These are phyloP conservation scores for Nyctibius bracteatus DNA, from an alignment of 2,113 vertebrate species.

Conservation along the genomic window DNA sequence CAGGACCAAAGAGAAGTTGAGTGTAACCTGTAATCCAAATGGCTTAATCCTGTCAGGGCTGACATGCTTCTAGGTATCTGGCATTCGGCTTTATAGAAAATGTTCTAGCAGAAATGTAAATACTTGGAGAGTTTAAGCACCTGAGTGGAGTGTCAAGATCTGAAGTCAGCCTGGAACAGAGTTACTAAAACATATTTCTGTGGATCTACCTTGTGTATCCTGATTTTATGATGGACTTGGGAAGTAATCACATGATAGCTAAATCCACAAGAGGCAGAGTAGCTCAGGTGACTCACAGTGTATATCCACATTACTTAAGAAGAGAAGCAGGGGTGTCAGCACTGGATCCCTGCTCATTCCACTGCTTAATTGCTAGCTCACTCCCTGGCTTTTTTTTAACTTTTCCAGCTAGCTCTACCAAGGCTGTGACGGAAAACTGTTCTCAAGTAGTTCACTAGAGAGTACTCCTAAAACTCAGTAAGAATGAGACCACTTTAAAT, in stretches of 20 bases:
- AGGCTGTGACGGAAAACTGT: neutral
- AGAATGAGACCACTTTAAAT: neutral
- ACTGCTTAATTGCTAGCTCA: neutral
- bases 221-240: neutral
- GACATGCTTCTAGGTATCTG: neutral
- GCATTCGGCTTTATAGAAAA: neutral
- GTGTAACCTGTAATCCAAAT: neutral
- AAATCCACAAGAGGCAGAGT: neutral
- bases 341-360: neutral
- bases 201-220: neutral
- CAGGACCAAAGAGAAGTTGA: neutral
- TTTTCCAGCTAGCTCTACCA: neutral
- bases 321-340: neutral
- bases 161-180: neutral
- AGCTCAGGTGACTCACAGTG: neutral
- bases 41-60: neutral
- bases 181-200: neutral
- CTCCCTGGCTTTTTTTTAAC: neutral
- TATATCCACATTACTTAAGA: neutral
- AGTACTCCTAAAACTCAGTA: neutral
- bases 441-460: neutral
- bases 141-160: neutral
- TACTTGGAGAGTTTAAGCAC: neutral
- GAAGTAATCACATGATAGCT: neutral
- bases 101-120: neutral